Evolutionary conservation across 2,113 vertebrate genomes (phyloP).

Genomic region (Rattus rattus): DNA sequence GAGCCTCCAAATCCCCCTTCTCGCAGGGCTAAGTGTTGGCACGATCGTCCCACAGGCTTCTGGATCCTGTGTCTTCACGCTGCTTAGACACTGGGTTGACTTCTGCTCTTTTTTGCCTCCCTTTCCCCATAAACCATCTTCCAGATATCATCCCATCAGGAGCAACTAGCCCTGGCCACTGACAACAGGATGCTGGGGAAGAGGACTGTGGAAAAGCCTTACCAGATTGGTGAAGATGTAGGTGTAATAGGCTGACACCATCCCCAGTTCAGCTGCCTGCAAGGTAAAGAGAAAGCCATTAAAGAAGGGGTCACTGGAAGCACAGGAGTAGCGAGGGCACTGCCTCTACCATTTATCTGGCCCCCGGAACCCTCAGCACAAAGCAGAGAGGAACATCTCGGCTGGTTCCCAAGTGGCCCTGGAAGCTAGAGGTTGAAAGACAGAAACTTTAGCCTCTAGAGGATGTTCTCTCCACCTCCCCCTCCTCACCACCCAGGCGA

Average conservation of each 20-base stretch:
- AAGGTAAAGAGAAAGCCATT: constrained; percentile 82
- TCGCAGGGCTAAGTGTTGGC: neutral
- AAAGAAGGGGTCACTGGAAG: constrained; percentile 47
- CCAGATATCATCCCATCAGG: neutral
- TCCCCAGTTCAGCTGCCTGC: constrained; percentile 97
- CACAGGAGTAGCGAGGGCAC: neutral
- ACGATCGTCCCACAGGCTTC: neutral
- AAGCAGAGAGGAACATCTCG: neutral
- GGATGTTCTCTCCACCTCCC: neutral
- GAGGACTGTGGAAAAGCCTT: constrained; percentile 83
- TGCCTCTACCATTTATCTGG: neutral
- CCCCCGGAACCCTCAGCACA: neutral
- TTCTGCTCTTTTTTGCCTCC: neutral
- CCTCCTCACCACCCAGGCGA: fast-evolving
- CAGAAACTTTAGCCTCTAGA: neutral
- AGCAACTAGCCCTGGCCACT: constrained; percentile 49
- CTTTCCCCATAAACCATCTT: fast-evolving
- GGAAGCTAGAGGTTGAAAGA: neutral
- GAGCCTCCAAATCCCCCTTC: neutral
- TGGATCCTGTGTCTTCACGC: neutral
- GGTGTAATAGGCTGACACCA: constrained; percentile 98
- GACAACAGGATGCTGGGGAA: neutral
- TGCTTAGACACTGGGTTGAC: fast-evolving
- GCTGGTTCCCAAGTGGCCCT: neutral
- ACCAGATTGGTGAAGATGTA: constrained; percentile 99